phyloP scores from a whole-genome alignment of 2,797 vertebrate genomes.

The Naso thynnoides region DNA sequence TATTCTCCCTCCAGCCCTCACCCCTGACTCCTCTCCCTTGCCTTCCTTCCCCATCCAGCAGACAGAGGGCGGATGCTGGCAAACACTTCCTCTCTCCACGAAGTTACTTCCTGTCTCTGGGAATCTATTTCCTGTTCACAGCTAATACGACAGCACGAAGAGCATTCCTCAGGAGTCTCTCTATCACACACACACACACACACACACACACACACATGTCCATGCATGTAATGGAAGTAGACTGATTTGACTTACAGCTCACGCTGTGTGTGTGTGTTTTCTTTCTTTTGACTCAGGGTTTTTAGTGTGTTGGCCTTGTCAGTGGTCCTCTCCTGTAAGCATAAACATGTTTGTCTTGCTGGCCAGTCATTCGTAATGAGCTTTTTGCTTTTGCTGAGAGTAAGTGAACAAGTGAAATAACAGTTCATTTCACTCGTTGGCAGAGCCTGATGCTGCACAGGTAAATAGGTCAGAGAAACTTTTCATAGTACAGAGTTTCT shows the following conservation, averaged over 20 bases:
- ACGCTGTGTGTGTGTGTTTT: slow-evolving; percentile 21
- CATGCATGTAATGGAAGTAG: slow-evolving; percentile 3
- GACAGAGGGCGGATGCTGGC: slow-evolving; percentile 87
- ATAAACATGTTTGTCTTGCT: slow-evolving; percentile 1
- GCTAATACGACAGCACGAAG: slow-evolving; percentile 67
- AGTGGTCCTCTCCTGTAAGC: slow-evolving; percentile 29
- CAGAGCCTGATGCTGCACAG: background rate
- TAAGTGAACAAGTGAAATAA: background rate
- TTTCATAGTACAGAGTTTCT: background rate
- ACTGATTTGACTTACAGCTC: slow-evolving; percentile 22
- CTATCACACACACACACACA: slow-evolving; percentile 7
- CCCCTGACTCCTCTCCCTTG: background rate
- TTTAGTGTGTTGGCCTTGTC: slow-evolving; percentile 27
- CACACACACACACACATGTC: slow-evolving; percentile 22
- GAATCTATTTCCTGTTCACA: slow-evolving; percentile 83
- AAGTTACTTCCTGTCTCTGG: slow-evolving; percentile 83
- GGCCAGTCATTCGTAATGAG: slow-evolving; percentile 18
- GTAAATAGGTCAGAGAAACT: background rate
- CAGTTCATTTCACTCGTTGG: background rate
- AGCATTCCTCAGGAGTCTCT: slow-evolving; percentile 70
- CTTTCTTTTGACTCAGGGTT: slow-evolving; percentile 30
- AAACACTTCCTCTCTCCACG: slow-evolving; percentile 86
- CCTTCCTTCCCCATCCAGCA: slow-evolving; percentile 79
- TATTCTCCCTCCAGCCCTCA: slow-evolving; percentile 1
- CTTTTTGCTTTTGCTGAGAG: background rate